Base-by-base conservation (phyloP, 2,797 vertebrate genomes). In the Chanos chanos region DNA sequence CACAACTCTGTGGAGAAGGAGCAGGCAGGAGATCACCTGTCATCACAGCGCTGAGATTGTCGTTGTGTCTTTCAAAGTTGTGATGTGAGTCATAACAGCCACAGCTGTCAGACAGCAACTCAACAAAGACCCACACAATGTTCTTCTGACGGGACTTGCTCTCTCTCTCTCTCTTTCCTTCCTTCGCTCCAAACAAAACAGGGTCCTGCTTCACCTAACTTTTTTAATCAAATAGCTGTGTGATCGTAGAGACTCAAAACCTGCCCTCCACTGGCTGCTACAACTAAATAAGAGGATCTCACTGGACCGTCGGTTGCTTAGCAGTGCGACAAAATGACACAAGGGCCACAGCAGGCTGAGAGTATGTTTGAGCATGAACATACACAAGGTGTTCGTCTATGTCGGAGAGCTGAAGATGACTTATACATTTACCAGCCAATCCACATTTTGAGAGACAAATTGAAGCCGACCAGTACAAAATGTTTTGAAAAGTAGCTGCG, bases 1-100 rank as follows among this genome's bases (percentile, higher is more conserved):
- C 25, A 24, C 45, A 37, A 50, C 51, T 33, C 49, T 53, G 36
- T 33, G 62, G 31, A 34, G 30, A 36, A 15, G 60, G 40, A 53
- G 45, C 19, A 53, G 10, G 31, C 50, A 36, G 30, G 27, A 43
- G 59, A 41, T 52, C 19, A 43, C 36, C 47, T 51, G 37, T 52
- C 12, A 7, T 51, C 6, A 21, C 48, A 50, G 27, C 33, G 50
- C 7, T 45, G 27, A 19, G 25, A 7, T n/a, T 40, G 22, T 49
- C 44, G 49, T 45, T 60, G 39, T 18, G 37, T 33, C 45, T 48
- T 44, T 8, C 25, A 7, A 6, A 28, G 25, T 24, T 28, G 44
- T 48, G 22, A 48, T 44, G 49, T 31, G 15, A 34, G 34, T 30
- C 33, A 33, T 30, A 34, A 51, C 48, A 51, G 19, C 28, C 48